Evolutionary conservation across 2,888 invertebrate genomes (phyloP), one percentile per base, ranked within the genome.

Genomic region (Coelogynopora nodosa): DNA sequence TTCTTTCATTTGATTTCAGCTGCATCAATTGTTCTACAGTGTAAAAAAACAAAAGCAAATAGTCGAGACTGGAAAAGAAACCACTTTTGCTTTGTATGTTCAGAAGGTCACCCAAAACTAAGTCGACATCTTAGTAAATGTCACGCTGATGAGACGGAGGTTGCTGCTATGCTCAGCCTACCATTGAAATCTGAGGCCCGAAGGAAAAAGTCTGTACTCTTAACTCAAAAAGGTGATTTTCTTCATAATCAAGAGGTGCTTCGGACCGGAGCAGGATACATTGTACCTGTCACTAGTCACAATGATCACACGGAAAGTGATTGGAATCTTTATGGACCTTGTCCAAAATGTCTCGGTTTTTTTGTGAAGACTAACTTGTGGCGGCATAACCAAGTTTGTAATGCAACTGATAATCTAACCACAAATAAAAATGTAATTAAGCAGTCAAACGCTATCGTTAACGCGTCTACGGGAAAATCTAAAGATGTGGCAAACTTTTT

Each of bases 161-260:
- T 74, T 23, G 74, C 74, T 74, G 74, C 74, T 26, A 74, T 74
- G 74, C 27, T 74, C 23, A 26, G 23, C 74, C 5, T 26, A 2
- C 74, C 74, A 2, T 5, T 74, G 27, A 74, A 74, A 2, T 23
- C 23, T 74, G 74, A 5, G 2, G 27, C 2, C 2, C 74, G 74
- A 13, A 10, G 74, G 23, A 74, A 74, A 74, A 10, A 5, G 23
- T 74, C 74, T 74, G 23, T 74, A 2, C 74, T 74, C 27, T 74
- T 74, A 23, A 74, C 74, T 13, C 74, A 74, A 26, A 74, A 74
- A 74, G 74, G 74, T n/a, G 74, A 74, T 23, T 74, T 23, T 74
- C 23, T 26, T 10, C 74, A 74, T 74, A 74, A 74, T 26, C 2
- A 23, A 26, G 23, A 74, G 2, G 74, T 74, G 27, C 23, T 74